Conservation (phyloP, 2,888 invertebrate species). For the Rhagonycha lutea region DNA sequence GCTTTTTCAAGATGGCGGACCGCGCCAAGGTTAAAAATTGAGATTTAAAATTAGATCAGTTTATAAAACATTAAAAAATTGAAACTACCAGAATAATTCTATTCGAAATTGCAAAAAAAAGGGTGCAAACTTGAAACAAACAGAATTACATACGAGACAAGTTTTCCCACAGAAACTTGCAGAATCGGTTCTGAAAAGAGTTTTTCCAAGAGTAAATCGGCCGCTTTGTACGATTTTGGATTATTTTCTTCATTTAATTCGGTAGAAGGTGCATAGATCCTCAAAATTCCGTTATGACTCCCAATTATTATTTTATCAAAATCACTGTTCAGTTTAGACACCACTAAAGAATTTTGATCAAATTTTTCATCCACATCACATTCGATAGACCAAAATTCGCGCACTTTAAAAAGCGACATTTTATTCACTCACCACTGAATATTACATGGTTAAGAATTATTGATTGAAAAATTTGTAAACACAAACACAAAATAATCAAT, state of each 20-base stretch:
- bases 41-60: too few relatives aligned
- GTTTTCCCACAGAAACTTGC: constrained; percentile 81
- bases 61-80: too few relatives aligned
- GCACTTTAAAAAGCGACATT: constrained; percentile 93
- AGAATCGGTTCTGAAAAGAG: constrained; percentile 75
- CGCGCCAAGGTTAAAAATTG: too few relatives aligned
- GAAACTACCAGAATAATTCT: background rate
- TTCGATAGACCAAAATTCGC: constrained; percentile 85
- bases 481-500: constrained; percentile 33
- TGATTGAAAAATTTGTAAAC: constrained; percentile 38
- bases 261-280: constrained; percentile 71
- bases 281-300: constrained; percentile 78
- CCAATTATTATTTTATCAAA: constrained; percentile 80
- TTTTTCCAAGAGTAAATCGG: constrained; percentile 77
- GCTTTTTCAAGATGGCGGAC: too few relatives aligned
- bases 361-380: constrained; percentile 66
- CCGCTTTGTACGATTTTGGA: constrained; percentile 58
- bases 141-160: constrained; percentile 75
- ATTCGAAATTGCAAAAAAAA: background rate
- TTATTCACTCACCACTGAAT: background rate
- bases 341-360: constrained; percentile 58
- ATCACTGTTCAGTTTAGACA: constrained; percentile 60
- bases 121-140: background rate
- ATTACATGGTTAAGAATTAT: background rate
- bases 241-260: constrained; percentile 54